Evolutionary conservation across 1,140 invertebrate species (phyloP).

Genomic region (Heliconius nattereri): DNA sequence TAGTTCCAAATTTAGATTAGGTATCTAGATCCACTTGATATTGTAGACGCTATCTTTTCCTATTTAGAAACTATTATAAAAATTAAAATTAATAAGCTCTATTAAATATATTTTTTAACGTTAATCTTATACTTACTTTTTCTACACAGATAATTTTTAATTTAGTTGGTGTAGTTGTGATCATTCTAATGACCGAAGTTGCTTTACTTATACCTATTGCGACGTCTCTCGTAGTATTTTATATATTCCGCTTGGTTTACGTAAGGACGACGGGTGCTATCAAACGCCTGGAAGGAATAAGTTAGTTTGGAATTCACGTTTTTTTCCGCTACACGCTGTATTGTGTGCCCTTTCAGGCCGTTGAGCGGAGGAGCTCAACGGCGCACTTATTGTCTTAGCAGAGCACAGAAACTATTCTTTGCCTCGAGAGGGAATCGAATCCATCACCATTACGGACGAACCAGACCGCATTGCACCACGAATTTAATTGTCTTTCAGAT

Average conservation of each 20-base stretch:
- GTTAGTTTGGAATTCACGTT: constrained; percentile 80
- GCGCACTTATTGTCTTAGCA: too few species aligned
- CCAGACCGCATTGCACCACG: too few species aligned
- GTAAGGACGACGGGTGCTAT: constrained; percentile 89
- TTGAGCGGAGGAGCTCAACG: too few species aligned
- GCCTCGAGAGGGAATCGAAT: too few species aligned
- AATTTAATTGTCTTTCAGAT: too few species aligned
- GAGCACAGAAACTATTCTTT: too few species aligned
- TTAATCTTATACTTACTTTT: constrained; percentile 45
- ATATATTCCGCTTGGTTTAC: constrained; percentile 88
- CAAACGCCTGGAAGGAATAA: constrained; percentile 91
- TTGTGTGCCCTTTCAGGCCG: not conserved
- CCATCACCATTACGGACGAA: too few species aligned
- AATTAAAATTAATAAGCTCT: too few species aligned
- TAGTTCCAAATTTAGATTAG: too few species aligned
- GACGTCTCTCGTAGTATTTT: constrained; percentile 86
- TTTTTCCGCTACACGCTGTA: constrained; percentile 81
- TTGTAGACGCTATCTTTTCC: too few species aligned
- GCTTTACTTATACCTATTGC: constrained; percentile 88
- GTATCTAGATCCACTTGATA: too few species aligned
- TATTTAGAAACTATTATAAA: not conserved
- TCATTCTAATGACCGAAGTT: constrained; percentile 89
- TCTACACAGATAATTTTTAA: constrained; percentile 83
- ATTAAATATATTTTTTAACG: too few species aligned
- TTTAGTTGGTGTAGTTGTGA: constrained; percentile 84